Evolutionary conservation across 2,888 invertebrate genomes (phyloP), one percentile per base, ranked within the genome.

Genomic region (Polia nebulosa): DNA sequence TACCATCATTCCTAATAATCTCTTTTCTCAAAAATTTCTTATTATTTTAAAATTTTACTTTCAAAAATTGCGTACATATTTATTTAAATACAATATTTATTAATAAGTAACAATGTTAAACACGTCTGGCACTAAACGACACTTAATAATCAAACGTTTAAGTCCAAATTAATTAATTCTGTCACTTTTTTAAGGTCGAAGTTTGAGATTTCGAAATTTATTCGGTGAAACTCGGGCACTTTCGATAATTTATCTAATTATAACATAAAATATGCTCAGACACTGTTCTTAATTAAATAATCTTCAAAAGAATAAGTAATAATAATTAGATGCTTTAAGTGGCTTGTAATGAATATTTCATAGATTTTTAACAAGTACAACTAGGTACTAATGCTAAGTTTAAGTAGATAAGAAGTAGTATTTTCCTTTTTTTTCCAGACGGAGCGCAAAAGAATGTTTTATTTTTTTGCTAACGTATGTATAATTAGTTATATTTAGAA

Each of bases 51-150:
- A 80, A 76, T 63, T 74, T 80, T 65, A 62, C 52, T 64, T 72
- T 71, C 66, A 53, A 78, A 81, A 84, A 84, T 83, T 68, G 81
- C 80, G 81, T 84, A 83, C 82, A 75, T 84, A 74, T 83, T 80
- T 79, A 80, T 81, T 74, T 80, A 83, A 84, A 85, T 85, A 85
- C 79, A 81, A 76, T 84, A 82, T 82, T 83, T 83, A 84, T 83
- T 87, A 85, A 85, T 89, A 88, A 91, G 89, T 90, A 91, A 92
- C 92, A 91, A 89, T 89, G 76, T 85, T 84, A 87, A 88, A 87
- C 82, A 86, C 78, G 85, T 89, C 89, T 91, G 92, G 91, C 91
- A 91, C 91, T 88, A 88, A 86, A 85, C 81, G 83, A 86, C 85
- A 87, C 78, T 81, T 84, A 83, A 76, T 67, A 80, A 73, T 66